These are phyloP conservation scores for Macroteleia sp. DNA, from an alignment of 2,888 invertebrate genomes.

Conservation along the genomic window DNA sequence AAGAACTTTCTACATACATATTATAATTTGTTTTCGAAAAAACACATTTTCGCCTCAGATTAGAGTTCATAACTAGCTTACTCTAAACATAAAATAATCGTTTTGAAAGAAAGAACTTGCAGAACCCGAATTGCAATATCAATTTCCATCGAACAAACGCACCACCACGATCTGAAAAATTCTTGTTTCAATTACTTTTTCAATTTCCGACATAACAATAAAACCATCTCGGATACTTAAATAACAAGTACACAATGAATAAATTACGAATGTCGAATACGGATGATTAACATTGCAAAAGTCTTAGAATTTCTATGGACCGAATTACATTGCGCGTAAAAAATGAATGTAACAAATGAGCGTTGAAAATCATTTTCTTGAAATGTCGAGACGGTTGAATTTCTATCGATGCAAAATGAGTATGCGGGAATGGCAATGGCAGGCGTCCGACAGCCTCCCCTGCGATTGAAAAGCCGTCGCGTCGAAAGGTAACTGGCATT, in stretches of 20 bases:
- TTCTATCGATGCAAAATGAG: slow-evolving; percentile 59
- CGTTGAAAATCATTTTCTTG: slow-evolving; percentile 45
- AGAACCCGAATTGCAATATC: no score
- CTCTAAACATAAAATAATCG: no score
- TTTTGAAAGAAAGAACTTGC: no score
- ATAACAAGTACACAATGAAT: slow-evolving; percentile 31
- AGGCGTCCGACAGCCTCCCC: slow-evolving; percentile 42
- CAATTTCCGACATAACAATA: slow-evolving; percentile 12
- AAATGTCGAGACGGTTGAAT: slow-evolving; percentile 50
- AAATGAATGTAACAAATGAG: slow-evolving; percentile 52
- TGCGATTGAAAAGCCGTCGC: slow-evolving; percentile 67
- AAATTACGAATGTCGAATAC: slow-evolving; percentile 21
- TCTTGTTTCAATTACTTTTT: no score
- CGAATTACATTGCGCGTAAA: slow-evolving; percentile 34
- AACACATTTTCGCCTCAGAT: no score
- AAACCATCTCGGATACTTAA: slow-evolving; percentile 17
- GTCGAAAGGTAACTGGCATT: slow-evolving; percentile 63
- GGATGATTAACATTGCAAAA: slow-evolving; percentile 37
- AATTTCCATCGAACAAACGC: no score
- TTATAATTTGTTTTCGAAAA: no score
- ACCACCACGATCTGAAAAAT: no score
- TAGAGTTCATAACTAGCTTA: no score
- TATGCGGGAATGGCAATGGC: slow-evolving; percentile 59
- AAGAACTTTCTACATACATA: no score
- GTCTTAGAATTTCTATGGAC: slow-evolving; percentile 20